These are phyloP conservation scores for Lagorchestes hirsutus DNA, from an alignment of 2,797 vertebrate species.

Conservation along the genomic window DNA sequence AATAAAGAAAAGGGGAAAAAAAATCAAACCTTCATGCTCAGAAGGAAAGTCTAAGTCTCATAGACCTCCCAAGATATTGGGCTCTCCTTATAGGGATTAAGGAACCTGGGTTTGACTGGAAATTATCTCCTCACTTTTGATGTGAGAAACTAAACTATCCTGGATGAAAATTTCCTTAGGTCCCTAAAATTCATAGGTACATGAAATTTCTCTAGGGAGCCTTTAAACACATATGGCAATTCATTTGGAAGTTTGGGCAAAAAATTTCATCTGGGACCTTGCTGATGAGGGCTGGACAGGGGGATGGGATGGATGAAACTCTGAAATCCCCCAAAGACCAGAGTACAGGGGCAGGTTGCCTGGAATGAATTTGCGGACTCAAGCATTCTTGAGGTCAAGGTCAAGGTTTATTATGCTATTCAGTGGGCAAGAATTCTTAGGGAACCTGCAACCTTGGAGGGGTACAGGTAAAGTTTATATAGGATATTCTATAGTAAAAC, in stretches of 20 bases:
- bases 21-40: not conserved
- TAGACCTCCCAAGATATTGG: not conserved
- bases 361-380: too few relatives aligned
- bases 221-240: not conserved
- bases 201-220: not conserved
- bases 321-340: too few relatives aligned
- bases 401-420: too few relatives aligned
- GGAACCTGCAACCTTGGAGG: too few relatives aligned
- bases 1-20: not conserved
- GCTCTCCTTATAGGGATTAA: not conserved
- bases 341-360: too few relatives aligned
- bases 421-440: too few relatives aligned
- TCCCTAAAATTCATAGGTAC: not conserved
- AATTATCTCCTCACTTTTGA: not conserved
- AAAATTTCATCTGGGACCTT: not conserved
- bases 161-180: not conserved
- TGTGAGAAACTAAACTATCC: not conserved
- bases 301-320: too few relatives aligned
- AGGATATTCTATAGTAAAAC: too few relatives aligned
- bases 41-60: not conserved
- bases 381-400: too few relatives aligned
- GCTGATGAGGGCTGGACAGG: too few relatives aligned
- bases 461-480: too few relatives aligned
- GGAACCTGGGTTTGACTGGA: not conserved
- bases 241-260: not conserved